Base-by-base conservation (phyloP, 2,797 vertebrate species). In the Micropoecilia bifurca region DNA sequence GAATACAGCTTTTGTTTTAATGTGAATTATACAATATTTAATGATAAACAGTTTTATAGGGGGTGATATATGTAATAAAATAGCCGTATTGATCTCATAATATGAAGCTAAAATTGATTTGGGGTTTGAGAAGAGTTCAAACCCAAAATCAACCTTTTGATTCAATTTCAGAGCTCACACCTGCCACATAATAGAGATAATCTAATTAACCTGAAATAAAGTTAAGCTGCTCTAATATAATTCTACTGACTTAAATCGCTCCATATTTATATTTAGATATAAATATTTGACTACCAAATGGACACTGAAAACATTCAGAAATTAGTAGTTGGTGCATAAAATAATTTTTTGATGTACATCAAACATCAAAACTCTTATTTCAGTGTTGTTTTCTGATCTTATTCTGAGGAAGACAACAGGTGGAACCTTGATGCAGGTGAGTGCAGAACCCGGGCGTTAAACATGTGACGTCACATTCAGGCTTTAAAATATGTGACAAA, bases 81-180 rank as follows among this genome's bases (percentile, higher is more conserved):
- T 0, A 9, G 1, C 20, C 0, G 4, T 13, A 39, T 25, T 68
- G 22, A 68, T 41, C 63, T 12, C 22, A 43, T 43, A 13, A 43
- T 14, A 43, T 22, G 20, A 43, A 69, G 25, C 10, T 10, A n/a
- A 25, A 6, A n/a, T 43, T 2, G 5, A 41, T 41, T 36, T 36
- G 36, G 36, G 36, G 3, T 39, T 39, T 39, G 36, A 39, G 4
- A 39, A 39, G 36, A 45, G 25, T 45, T 13, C 41, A 71, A 71
- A 71, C 13, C 41, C 41, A 9, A 41, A 69, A 68, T 39, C 7
- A 14, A 45, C 5, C 39, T 71, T 71, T 45, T 45, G 4, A 71
- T 71, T 71, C 12, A 45, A 45, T 71, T 43, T 71, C 41, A 68
- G 66, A 41, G 63, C 63, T 39, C 63, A 66, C 33, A 66, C 18